Evolutionary conservation across 2,888 invertebrate species (phyloP), one percentile per base, ranked within the genome.

Genomic region (Melinaea menophilus): DNA sequence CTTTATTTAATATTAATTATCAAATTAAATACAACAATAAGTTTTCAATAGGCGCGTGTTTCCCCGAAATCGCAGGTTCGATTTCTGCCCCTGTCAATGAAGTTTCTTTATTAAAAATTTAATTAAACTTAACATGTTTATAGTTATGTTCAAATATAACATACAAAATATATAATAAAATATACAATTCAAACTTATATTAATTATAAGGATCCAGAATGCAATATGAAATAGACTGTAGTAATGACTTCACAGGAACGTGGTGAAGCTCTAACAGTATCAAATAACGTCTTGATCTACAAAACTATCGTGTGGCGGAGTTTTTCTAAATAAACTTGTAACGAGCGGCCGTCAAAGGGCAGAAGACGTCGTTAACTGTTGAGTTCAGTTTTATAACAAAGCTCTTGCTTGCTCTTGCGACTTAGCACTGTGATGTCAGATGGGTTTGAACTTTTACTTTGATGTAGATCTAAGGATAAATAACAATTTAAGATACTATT

Each of bases 281-380:
- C 45, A 34, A 55, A 41, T 48, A 34, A 31, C 51, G 37, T 56
- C 51, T 51, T 51, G 22, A 51, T 31, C 31, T 31, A 60, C 63
- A 58, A 56, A 71, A 71, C 71, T 71, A 70, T 68, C 66, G 64
- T 63, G 58, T 67, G 62, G 61, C 68, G 31, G 62, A 68, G 66
- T 64, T 69, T 68, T 69, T 61, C 68, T 72, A 73, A 72, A 71
- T 71, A 67, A 72, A 72, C 69, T 73, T 72, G 71, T 72, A 70
- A 72, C 72, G 66, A 69, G 70, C 58, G 64, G 65, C 57, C 64
- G 59, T 67, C 65, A 67, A 71, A 69, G 65, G 69, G 67, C 67
- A 63, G 61, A 56, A 66, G 67, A 65, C 67, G 62, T 72, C 71
- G 68, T 69, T 69, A 69, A 69, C 68, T 69, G 65, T 66, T 67